Base-by-base conservation (phyloP, 2,113 vertebrate species). In the Leucopsar rothschildi region DNA sequence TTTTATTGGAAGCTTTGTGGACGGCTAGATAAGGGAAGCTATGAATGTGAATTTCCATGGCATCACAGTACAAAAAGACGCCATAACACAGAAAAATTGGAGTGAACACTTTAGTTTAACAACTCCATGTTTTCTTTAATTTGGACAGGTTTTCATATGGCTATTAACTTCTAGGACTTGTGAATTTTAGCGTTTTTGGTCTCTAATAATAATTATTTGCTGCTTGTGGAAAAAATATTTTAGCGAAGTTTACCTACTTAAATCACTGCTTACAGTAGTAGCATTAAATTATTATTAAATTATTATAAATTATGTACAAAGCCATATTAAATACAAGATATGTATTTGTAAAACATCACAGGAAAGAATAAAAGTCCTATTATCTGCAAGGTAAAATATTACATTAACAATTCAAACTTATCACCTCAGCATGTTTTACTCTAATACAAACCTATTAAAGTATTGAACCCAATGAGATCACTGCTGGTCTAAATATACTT, bases 31-130 rank as follows among this genome's bases (percentile, higher is more conserved):
- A 75, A 85, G 18, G 8, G 27, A 71, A 73, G 57, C 29, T 55
- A 37, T 69, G 47, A 33, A 78, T 33, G 18, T 47, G 18, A 31
- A 52, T 66, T 82, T 93, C 11, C 12, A 21, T 44, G 29, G 29
- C 39, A 76, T 79, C 24, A 18, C 2, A 29, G 66, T 10, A 59
- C 16, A 73, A 27, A 92, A 15, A 76, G 31, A 10, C 6, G 15
- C 35, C 12, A 1, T 12, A 60, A 31, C 7, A 52, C 0, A 40
- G 12, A 47, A 64, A 69, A 73, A 18, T 0, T 9, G 2, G 20
- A 70, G 11, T n/a, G 28, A 49, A 49, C 1, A 2, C 3, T 80
- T 55, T 14, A 19, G 24, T 23, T 71, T 15, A 81, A 25, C 7
- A 47, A 4, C 7, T 37, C 16, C 7, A 2, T 29, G 8, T 40